phyloP scores from a whole-genome alignment of 2,113 vertebrate genomes.

The Microtus pennsylvanicus region DNA sequence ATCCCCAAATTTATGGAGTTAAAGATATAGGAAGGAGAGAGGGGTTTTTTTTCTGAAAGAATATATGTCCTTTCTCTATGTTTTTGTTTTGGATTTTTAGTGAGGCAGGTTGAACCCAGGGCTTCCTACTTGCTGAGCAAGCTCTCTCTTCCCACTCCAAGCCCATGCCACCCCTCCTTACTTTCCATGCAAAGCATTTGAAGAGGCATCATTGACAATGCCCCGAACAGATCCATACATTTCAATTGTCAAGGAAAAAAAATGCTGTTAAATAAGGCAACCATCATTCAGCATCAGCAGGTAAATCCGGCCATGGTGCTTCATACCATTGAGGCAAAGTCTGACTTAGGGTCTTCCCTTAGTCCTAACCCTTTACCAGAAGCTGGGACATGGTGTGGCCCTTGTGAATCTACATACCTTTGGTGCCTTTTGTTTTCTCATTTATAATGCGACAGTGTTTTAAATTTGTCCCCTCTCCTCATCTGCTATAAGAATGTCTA shows the following conservation, averaged over 20 bases:
- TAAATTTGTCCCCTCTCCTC: neutral
- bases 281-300: no score
- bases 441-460: neutral
- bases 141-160: neutral
- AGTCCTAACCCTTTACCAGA: neutral
- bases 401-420: neutral
- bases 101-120: neutral
- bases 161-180: neutral
- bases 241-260: no score
- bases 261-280: no score
- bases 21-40: neutral
- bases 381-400: accelerated
- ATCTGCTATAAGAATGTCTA: neutral
- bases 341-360: neutral
- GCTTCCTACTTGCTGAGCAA: no score
- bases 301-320: no score
- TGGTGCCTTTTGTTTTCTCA: slow-evolving; percentile 6
- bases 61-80: neutral
- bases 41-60: neutral
- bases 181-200: neutral
- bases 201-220: neutral
- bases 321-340: neutral
- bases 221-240: no score
- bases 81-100: neutral
- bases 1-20: slow-evolving; percentile 4